Evolutionary conservation across 2,888 invertebrate genomes (phyloP).

Genomic region (Polydesmus complanatus): DNA sequence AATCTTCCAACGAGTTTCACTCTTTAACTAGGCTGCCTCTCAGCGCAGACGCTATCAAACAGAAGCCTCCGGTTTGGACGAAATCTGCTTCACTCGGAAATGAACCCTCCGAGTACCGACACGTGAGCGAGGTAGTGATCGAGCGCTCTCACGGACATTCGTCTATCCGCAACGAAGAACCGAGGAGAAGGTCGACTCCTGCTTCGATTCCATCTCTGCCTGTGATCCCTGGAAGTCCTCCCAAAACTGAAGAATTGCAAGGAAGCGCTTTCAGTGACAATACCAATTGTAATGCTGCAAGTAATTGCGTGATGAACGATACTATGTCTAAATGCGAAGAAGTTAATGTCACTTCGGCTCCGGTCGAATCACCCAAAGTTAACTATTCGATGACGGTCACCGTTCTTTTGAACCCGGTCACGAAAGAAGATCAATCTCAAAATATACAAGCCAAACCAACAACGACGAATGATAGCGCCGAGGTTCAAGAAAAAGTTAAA

Average conservation of each 20-base stretch:
- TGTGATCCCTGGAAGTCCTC: conserved; percentile 14
- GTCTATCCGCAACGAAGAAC: conserved; percentile 1
- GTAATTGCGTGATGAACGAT: too few species aligned
- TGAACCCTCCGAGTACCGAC: too few species aligned
- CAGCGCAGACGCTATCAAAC: not conserved
- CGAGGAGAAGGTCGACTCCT: conserved; percentile 6
- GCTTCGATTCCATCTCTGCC: conserved; percentile 7
- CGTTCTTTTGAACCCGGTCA: too few species aligned
- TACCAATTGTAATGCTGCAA: too few species aligned
- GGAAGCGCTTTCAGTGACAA: not conserved
- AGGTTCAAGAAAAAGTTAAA: not conserved
- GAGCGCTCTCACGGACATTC: not conserved
- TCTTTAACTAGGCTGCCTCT: not conserved
- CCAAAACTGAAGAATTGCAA: conserved; percentile 8
- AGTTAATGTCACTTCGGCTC: not conserved
- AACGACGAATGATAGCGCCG: not conserved
- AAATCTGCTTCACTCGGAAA: not conserved
- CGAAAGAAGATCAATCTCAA: too few species aligned
- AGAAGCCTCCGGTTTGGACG: not conserved
- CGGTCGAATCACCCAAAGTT: not conserved
- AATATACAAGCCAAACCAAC: too few species aligned
- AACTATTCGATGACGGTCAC: conserved; percentile 11
- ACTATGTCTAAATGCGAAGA: not conserved
- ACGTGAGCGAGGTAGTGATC: not conserved
- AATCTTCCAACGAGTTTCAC: conserved; percentile 22